phyloP scores from a whole-genome alignment of 2,113 vertebrate species.

The Cinclus mexicanus region DNA sequence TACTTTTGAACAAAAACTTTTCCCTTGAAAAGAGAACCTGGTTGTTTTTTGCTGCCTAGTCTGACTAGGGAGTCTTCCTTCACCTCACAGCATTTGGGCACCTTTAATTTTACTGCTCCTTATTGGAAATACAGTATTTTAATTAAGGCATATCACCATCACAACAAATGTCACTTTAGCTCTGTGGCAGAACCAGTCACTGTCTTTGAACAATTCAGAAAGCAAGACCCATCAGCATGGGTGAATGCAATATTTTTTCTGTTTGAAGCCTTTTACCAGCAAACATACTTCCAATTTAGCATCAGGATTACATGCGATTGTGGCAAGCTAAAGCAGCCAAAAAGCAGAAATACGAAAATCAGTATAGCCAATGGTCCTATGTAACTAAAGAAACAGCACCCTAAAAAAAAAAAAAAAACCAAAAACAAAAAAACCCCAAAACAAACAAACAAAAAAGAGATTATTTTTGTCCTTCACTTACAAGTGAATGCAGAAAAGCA shows the following conservation, averaged over 20 bases:
- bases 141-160: not conserved
- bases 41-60: not conserved
- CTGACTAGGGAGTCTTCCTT: not conserved
- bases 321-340: slow-evolving; percentile 25
- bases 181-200: not conserved
- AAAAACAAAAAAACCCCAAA: too few species aligned
- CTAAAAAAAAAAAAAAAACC: not conserved
- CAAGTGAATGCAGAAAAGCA: not conserved
- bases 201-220: not conserved
- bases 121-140: not conserved
- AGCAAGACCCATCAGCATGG: not conserved
- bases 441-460: not conserved
- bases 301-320: not conserved
- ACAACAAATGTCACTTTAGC: not conserved
- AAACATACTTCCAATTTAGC: not conserved
- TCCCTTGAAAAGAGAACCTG: not conserved
- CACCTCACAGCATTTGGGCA: not conserved
- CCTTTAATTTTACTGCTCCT: not conserved
- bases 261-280: not conserved
- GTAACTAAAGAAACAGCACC: not conserved
- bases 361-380: not conserved
- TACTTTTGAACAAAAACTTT: not conserved
- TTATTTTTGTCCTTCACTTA: not conserved
- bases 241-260: not conserved
- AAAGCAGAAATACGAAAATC: not conserved